Percentiles rank a stretch among this genome's conserved stretches.
These are phyloP conservation scores for Crotalus tigris DNA, from an alignment of 2,113 vertebrate genomes.

Conservation along the genomic window DNA sequence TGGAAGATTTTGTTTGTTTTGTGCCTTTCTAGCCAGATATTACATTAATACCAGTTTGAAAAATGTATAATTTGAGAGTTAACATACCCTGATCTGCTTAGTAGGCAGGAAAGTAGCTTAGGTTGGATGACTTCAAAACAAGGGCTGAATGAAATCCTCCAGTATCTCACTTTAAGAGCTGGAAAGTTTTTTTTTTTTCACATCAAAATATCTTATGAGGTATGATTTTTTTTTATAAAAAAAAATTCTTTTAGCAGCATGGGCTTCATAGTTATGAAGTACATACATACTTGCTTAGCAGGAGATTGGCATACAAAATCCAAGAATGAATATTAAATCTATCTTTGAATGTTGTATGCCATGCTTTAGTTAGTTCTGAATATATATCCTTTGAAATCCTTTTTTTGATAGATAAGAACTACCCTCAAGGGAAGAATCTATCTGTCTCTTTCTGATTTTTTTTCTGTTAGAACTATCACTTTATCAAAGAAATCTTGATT, in stretches of 20 bases:
- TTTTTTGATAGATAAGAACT: not conserved
- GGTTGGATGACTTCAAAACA: not conserved
- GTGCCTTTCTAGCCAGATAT: not conserved
- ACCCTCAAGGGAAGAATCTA: not conserved
- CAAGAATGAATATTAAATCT: not conserved
- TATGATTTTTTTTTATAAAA: not conserved
- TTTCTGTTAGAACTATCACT: too few relatives aligned
- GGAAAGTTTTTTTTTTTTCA: too few relatives aligned
- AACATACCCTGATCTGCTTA: too few relatives aligned
- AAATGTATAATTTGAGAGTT: not conserved
- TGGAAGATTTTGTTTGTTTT: not conserved
- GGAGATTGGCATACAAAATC: not conserved
- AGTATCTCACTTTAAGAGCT: not conserved
- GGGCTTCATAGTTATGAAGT: not conserved
- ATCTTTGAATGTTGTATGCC: not conserved
- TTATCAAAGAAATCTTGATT: not conserved
- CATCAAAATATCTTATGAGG: not conserved
- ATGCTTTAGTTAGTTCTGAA: not conserved
- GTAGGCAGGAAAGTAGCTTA: not conserved
- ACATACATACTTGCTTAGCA: not conserved
- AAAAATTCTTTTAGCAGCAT: not conserved
- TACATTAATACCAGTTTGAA: not conserved
- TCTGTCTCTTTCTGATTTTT: not conserved
- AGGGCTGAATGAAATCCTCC: not conserved
- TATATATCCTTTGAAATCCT: not conserved